Conservation (phyloP, 2,888 invertebrate genomes). For the Hemistola chrysoprasaria region DNA sequence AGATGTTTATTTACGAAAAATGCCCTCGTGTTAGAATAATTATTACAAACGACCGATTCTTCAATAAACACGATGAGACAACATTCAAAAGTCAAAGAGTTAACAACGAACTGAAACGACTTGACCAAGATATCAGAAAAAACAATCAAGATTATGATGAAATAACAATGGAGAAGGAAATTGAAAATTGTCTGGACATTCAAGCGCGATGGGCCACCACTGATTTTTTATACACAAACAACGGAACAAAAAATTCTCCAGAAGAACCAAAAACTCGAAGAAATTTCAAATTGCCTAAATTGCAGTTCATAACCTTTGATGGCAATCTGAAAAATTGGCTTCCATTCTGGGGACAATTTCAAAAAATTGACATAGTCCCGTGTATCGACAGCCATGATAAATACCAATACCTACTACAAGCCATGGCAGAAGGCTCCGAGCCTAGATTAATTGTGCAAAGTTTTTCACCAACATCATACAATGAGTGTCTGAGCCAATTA, state of each 20-base stretch:
- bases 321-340: background rate
- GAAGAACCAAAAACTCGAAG: background rate
- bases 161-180: background rate
- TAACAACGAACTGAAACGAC: background rate
- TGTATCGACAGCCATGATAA: background rate
- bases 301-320: background rate
- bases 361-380: background rate
- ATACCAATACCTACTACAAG: slow-evolving; percentile 1
- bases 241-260: too few relatives aligned
- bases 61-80: background rate
- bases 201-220: background rate
- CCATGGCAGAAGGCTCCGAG: background rate
- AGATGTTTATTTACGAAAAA: background rate
- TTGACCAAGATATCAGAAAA: too few relatives aligned
- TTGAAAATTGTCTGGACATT: background rate
- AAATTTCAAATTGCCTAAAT: background rate
- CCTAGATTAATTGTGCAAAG: background rate
- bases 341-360: slow-evolving; percentile 3
- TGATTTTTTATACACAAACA: too few relatives aligned
- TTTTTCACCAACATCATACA: background rate
- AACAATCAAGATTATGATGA: too few relatives aligned
- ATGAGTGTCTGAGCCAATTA: background rate
- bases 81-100: background rate
- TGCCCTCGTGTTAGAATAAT: background rate
- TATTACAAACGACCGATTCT: background rate